Percentiles rank a stretch among this genome's conserved stretches.
Conservation (phyloP, 2,113 vertebrate genomes). For the Vulpes ferrilata region DNA sequence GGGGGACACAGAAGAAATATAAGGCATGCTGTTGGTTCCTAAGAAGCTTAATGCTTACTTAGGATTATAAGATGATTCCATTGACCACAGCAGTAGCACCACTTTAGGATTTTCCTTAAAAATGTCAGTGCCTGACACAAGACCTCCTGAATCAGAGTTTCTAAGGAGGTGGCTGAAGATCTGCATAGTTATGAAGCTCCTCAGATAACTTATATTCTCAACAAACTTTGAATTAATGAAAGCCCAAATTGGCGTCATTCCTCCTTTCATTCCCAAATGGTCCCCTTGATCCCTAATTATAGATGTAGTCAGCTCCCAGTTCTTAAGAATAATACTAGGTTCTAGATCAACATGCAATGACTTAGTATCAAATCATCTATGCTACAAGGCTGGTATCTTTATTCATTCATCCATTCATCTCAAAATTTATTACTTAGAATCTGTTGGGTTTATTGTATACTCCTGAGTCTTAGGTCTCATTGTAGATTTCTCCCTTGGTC, state of each 20-base stretch:
- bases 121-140: not conserved
- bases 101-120: not conserved
- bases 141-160: not conserved
- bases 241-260: not conserved
- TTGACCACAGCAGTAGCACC: not conserved
- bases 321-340: not conserved
- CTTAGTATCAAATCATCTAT: not conserved
- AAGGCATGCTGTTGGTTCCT: not conserved
- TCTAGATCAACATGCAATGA: not conserved
- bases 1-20: not conserved
- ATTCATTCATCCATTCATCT: not conserved
- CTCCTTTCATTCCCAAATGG: not conserved
- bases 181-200: not conserved
- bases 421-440: not conserved
- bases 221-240: not conserved
- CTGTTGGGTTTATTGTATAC: not conserved
- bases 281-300: not conserved
- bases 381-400: not conserved
- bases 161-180: not conserved
- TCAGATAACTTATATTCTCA: not conserved
- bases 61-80: not conserved
- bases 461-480: not conserved
- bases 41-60: not conserved
- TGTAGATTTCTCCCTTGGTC: not conserved
- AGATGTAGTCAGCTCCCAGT: not conserved